These are phyloP conservation scores for Maniola hyperantus DNA, from an alignment of 2,888 invertebrate species.

Conservation along the genomic window DNA sequence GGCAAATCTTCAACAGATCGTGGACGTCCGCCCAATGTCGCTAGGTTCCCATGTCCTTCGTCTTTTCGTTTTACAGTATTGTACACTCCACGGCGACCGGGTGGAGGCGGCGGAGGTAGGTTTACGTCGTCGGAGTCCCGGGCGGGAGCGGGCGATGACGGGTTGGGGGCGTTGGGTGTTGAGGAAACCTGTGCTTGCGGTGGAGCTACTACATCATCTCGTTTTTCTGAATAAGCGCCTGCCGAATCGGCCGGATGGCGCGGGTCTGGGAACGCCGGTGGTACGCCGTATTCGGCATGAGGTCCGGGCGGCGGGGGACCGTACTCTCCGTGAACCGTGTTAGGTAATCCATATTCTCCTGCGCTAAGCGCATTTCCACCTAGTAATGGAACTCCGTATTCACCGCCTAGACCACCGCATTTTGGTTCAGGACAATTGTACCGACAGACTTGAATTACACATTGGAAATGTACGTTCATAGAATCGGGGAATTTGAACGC, in stretches of 20 bases:
- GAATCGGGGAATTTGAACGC: slow-evolving; percentile 98
- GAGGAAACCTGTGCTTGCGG: slow-evolving; percentile 91
- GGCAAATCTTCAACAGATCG: slow-evolving; percentile 93
- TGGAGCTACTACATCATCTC: slow-evolving; percentile 90
- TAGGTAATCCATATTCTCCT: slow-evolving; percentile 85
- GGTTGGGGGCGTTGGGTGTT: slow-evolving; percentile 84
- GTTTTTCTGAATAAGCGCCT: slow-evolving; percentile 92
- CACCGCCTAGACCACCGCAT: slow-evolving; percentile 88
- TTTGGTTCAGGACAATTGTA: slow-evolving; percentile 97
- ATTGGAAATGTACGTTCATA: slow-evolving; percentile 98
- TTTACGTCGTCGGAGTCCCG: slow-evolving; percentile 86
- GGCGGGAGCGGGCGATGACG: slow-evolving; percentile 80
- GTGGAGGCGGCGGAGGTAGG: slow-evolving; percentile 92
- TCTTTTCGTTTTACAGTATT: slow-evolving; percentile 93
- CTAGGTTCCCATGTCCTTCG: slow-evolving; percentile 89
- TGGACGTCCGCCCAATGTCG: slow-evolving; percentile 92
- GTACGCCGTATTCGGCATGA: slow-evolving; percentile 87
- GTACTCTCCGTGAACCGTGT: slow-evolving; percentile 85
- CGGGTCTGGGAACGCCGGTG: slow-evolving; percentile 93
- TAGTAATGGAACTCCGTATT: slow-evolving; percentile 86
- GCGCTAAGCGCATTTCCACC: slow-evolving; percentile 84
- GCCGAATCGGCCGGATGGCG: slow-evolving; percentile 93
- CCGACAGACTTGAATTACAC: slow-evolving; percentile 96
- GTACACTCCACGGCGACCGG: slow-evolving; percentile 90
- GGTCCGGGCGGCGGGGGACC: slow-evolving; percentile 86